phyloP scores from a whole-genome alignment of 2,797 vertebrate genomes.

The Pitangus sulphuratus region DNA sequence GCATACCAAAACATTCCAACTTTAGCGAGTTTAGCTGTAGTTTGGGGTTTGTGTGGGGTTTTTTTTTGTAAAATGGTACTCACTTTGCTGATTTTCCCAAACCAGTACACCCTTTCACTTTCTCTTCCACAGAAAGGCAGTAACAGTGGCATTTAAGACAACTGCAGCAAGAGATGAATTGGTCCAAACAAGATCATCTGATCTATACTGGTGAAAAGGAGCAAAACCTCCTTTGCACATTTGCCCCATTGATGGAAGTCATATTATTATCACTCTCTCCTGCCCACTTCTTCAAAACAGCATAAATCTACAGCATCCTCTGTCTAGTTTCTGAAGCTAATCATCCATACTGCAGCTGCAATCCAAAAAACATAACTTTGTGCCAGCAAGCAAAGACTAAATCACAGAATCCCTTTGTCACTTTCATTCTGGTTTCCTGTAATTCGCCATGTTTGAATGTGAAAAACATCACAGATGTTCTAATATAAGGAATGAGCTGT shows the following conservation, averaged over 20 bases:
- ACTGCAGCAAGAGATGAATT: not conserved
- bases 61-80: not conserved
- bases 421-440: not conserved
- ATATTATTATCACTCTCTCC: not conserved
- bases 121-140: not conserved
- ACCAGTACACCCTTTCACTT: not conserved
- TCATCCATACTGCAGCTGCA: not conserved
- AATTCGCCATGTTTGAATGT: not conserved
- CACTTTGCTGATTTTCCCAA: not conserved
- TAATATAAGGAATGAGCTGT: not conserved
- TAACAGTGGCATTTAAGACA: not conserved
- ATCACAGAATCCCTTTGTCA: not conserved
- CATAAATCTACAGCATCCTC: not conserved
- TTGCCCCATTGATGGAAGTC: not conserved
- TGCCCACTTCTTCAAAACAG: not conserved
- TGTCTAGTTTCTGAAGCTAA: not conserved
- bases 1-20: not conserved
- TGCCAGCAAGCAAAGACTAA: not conserved
- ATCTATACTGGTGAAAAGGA: not conserved
- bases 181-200: not conserved
- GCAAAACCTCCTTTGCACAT: not conserved
- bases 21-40: not conserved
- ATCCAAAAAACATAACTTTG: not conserved
- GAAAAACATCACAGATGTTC: not conserved
- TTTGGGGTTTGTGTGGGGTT: no score